phyloP scores from a whole-genome alignment of 2,888 invertebrate genomes.

The Leptinotarsa juncta region DNA sequence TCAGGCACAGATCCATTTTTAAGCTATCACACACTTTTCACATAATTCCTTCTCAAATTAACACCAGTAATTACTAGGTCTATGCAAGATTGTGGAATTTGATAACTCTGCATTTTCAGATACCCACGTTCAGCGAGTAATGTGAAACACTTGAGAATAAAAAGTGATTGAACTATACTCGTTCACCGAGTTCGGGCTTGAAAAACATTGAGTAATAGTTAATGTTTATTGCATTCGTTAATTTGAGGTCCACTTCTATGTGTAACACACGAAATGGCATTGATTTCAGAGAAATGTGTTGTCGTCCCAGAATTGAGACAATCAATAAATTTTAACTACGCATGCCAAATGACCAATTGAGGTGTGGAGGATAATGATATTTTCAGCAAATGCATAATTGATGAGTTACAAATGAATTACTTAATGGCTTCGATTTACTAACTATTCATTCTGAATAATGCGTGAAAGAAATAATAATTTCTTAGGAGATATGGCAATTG shows the following conservation, averaged over 20 bases:
- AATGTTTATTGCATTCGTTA: background rate
- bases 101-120: slow-evolving; percentile 9
- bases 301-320: background rate
- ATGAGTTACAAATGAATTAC: background rate
- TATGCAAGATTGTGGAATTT: background rate
- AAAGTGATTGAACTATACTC: background rate
- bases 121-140: background rate
- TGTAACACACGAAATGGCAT: slow-evolving; percentile 5
- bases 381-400: slow-evolving; percentile 14
- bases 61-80: background rate
- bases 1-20: slow-evolving; percentile 24
- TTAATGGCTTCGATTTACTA: background rate
- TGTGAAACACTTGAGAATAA: background rate
- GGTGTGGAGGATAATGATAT: background rate
- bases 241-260: background rate
- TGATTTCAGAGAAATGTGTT: slow-evolving; percentile 1
- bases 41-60: background rate
- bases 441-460: background rate
- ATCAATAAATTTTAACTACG: slow-evolving; percentile 3
- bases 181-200: background rate
- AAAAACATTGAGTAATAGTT: background rate
- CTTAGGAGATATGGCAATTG: background rate
- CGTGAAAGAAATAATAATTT: background rate
- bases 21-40: background rate
- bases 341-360: slow-evolving; percentile 1